These are phyloP conservation scores for Daboia siamensis DNA, from an alignment of 2,113 vertebrate species.

Conservation along the genomic window DNA sequence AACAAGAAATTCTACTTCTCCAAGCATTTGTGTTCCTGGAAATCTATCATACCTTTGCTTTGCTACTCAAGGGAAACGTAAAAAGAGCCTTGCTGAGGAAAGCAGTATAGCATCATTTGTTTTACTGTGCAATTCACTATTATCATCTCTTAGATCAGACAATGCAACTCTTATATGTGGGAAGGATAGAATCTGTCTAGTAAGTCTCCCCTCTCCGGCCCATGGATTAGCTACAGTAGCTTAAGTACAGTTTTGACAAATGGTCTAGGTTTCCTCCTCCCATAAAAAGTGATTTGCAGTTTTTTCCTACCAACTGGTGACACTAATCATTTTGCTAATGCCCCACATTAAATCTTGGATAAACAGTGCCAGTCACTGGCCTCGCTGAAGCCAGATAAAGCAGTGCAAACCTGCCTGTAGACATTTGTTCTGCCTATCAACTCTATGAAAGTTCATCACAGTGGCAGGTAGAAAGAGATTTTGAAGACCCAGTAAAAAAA, in stretches of 20 bases:
- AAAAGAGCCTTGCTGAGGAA: not conserved
- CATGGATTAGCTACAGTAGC: not conserved
- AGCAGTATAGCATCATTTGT: not conserved
- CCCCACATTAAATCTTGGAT: not conserved
- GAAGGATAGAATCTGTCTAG: not conserved
- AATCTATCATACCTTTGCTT: not conserved
- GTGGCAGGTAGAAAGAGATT: not conserved
- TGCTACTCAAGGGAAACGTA: not conserved
- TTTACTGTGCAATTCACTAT: not conserved
- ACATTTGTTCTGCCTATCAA: not conserved
- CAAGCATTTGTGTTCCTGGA: not conserved
- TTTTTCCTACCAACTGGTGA: not conserved
- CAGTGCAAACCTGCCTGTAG: not conserved
- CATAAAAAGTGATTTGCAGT: not conserved
- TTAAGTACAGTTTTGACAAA: not conserved
- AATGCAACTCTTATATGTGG: not conserved
- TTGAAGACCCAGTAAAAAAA: not conserved
- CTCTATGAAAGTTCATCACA: not conserved
- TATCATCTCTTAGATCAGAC: not conserved
- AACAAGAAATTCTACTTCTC: not conserved
- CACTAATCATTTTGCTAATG: not conserved
- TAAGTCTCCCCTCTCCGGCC: not conserved
- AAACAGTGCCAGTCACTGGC: not conserved
- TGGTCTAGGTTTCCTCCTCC: not conserved
- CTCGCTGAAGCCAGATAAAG: not conserved